Percentiles rank a stretch among this genome's conserved stretches.
Evolutionary conservation across 2,888 invertebrate genomes (phyloP).

Genomic region (Pyrgus malvae): DNA sequence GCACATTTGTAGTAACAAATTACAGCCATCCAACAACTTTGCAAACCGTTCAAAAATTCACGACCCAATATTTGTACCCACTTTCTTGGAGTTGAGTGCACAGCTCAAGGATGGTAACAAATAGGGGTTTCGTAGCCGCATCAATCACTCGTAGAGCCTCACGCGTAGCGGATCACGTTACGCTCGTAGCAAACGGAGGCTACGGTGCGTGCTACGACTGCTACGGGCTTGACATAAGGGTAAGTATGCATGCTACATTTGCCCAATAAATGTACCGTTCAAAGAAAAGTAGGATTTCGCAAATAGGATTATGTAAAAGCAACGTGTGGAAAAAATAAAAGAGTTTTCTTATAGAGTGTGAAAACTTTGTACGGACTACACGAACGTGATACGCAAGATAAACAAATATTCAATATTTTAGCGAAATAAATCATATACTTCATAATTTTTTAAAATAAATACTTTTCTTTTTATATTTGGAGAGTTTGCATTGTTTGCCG

Average conservation of each 20-base stretch:
- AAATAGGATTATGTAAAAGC: not conserved
- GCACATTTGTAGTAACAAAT: too few relatives aligned
- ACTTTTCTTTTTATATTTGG: too few relatives aligned
- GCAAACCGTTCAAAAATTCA: too few relatives aligned
- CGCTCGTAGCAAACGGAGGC: not conserved
- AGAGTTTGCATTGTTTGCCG: too few relatives aligned
- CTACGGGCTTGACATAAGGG: not conserved
- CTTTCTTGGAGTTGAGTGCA: not conserved
- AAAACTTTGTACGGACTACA: too few relatives aligned
- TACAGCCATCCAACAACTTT: too few relatives aligned
- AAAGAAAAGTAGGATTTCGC: not conserved
- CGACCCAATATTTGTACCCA: too few relatives aligned
- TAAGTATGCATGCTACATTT: not conserved
- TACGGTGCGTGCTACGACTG: conserved; percentile 15
- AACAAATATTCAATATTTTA: too few relatives aligned
- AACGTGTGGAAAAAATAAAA: not conserved
- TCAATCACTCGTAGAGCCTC: conserved; percentile 21
- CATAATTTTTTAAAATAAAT: too few relatives aligned
- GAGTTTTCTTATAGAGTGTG: too few relatives aligned
- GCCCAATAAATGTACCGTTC: not conserved
- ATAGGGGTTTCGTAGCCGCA: not conserved
- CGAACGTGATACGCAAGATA: too few relatives aligned
- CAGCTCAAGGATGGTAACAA: not conserved
- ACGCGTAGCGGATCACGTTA: conserved; percentile 13
- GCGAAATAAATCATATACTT: too few relatives aligned